These are phyloP conservation scores for Thripadectes ignobilis DNA, from an alignment of 2,797 vertebrate genomes.

Conservation along the genomic window DNA sequence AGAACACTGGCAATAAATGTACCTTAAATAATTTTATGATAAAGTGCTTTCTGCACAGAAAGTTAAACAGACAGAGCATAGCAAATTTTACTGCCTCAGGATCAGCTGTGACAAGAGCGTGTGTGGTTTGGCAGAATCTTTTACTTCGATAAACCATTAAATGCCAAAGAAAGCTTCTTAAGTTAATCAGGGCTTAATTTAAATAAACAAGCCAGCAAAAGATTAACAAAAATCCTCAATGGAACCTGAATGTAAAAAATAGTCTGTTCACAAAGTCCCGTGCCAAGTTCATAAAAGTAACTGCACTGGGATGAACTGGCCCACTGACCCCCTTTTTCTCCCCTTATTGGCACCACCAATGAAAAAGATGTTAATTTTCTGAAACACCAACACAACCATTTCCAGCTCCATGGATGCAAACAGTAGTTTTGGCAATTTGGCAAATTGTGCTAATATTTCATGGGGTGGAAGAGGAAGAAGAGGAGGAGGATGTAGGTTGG, in stretches of 20 bases:
- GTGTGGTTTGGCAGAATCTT: background rate
- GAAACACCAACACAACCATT: background rate
- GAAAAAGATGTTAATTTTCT: background rate
- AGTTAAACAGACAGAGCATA: background rate
- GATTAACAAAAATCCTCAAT: conserved; percentile 2
- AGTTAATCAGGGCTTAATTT: conserved; percentile 48
- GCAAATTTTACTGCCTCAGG: background rate
- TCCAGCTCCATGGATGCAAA: background rate
- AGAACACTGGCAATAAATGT: background rate
- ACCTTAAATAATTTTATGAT: background rate
- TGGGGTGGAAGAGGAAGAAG: background rate
- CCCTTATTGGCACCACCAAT: background rate
- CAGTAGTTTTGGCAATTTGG: background rate
- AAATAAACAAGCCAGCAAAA: conserved; percentile 24
- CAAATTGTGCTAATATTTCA: background rate
- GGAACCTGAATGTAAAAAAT: background rate
- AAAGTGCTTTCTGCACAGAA: background rate
- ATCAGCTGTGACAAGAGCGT: background rate
- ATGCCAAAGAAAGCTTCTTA: conserved; percentile 49
- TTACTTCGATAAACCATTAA: background rate
- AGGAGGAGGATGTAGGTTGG: background rate
- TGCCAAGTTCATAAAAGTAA: background rate
- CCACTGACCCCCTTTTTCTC: background rate
- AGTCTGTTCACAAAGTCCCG: background rate
- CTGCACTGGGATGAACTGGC: background rate